Evolutionary conservation across 2,888 invertebrate species (phyloP), one percentile per base, ranked within the genome.

Genomic region (Tetheella fluctuosa): DNA sequence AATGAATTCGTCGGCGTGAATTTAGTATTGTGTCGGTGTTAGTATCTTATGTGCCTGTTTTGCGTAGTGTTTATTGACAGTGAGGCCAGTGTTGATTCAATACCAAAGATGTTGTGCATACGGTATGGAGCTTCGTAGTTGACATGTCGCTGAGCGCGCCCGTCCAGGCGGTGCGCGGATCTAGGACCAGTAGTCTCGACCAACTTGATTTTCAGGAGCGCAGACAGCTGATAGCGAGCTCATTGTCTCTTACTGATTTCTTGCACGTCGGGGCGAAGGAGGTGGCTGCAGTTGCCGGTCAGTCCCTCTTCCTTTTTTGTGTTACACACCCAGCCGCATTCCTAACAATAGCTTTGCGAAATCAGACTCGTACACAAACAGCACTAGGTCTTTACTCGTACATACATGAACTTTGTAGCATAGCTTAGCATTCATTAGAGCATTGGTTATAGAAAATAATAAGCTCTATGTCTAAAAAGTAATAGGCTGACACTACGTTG

Each of bases 131-230:
- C 77, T 80, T 80, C 87, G 89, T 85, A 92, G 92, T 90, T 92
- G 93, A 92, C 89, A 93, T 92, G 93, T 91, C 93, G 85, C 83
- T 91, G 86, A 89, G 87, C 90, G 91, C 91, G 88, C 90, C 91
- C 87, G 88, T 88, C 80, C 90, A 86, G 87, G 90, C 89, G 90
- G 91, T 89, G 91, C 92, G 92, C 90, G 91, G 90, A 75, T 88
- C 89, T 71, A 89, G 97, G 79, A 97, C 97, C 91, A 97, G 95
- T 89, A 97, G 97, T 83, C 94, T 97, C 94, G 97, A 97, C 94
- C 97, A 97, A 92, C 94, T 98, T 62, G 97, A 98, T 93, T 98
- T 98, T 87, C 97, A 97, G 90, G 97, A 98, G 94, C 97, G 97
- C 87, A 94, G 97, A 77, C 97, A 97, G 90, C 93, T 98, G 82